Conservation (phyloP, 2,797 vertebrate species). For the Syngnathus rostellatus region DNA sequence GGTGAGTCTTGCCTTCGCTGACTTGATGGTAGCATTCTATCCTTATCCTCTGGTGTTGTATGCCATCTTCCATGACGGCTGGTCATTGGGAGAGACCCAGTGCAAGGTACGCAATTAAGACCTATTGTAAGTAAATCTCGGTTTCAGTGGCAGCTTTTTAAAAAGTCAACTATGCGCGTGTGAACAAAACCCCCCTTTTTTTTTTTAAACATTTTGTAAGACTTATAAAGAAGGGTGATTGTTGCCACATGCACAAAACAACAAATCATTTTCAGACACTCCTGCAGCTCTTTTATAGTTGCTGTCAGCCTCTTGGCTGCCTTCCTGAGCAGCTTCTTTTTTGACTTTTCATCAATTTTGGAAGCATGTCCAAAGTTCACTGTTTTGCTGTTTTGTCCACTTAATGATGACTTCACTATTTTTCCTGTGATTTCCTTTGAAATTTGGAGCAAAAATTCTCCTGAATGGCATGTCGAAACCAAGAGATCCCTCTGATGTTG, state of each 20-base stretch:
- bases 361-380: too few species aligned
- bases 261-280: too few species aligned
- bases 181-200: too few species aligned
- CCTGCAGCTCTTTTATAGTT: too few species aligned
- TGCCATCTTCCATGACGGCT: conserved; percentile 78
- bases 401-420: not conserved
- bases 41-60: conserved; percentile 78
- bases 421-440: not conserved
- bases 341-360: too few species aligned
- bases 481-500: not conserved
- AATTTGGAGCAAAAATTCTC: not conserved
- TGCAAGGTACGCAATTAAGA: conserved; percentile 65
- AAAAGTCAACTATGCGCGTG: too few species aligned
- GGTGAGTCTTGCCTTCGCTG: conserved; percentile 80
- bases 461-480: not conserved
- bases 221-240: too few species aligned
- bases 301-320: too few species aligned
- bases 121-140: not conserved
- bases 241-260: too few species aligned
- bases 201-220: too few species aligned
- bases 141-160: not conserved
- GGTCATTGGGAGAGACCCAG: conserved; percentile 75
- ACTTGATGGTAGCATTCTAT: conserved; percentile 81
- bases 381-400: not conserved
- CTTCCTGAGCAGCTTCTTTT: too few species aligned